Base-by-base conservation (phyloP, 2,797 vertebrate species). In the Lagocephalus sceleratus region DNA sequence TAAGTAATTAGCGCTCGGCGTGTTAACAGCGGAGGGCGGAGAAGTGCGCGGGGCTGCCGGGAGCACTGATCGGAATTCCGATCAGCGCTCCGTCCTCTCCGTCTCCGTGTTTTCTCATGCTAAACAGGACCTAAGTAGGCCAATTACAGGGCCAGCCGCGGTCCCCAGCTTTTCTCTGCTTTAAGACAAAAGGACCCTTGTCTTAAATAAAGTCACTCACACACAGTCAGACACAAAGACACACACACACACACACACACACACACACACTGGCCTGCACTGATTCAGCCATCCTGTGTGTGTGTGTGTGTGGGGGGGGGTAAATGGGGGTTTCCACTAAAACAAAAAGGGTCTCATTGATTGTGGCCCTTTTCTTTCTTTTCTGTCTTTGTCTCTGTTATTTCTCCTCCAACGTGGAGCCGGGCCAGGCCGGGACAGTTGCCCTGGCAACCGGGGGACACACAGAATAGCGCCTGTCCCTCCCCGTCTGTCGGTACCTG, bases 121-220 rank as follows among this genome's bases (percentile, higher is more conserved):
- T 95, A 98, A 98, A 88, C 88, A 94, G 92, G 78, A 61, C 88
- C 93, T 94, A 94, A 97, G 95, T 94, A 92, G 94, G 92, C 94
- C 94, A 98, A 97, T 98, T 98, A 97, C 91, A 93, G 91, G 83
- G 90, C 92, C 91, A 85, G 92, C 90, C 92, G 90, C 88, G 89
- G 87, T 87, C 91, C 89, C 75, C 85, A 89, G 91, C 89, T 91
- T 88, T 90, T 93, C 92, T 90, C 82, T 77, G 60, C 88, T 67
- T 90, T 93, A 93, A 94, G 93, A 97, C 94, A 96, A 96, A 91
- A 95, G 93, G 77, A 85, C 79, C 91, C 94, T 96, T 96, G 94
- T 97, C 90, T 92, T 90, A 93, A 94, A 94, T 94, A 93, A 94
- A 95, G 93, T 92, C 92, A 94, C 87, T 90, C 91, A 63, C 84